Percentiles rank a stretch among this genome's conserved stretches.
These are phyloP conservation scores for Pantelozetes paolii DNA, from an alignment of 2,888 invertebrate genomes.

Conservation along the genomic window DNA sequence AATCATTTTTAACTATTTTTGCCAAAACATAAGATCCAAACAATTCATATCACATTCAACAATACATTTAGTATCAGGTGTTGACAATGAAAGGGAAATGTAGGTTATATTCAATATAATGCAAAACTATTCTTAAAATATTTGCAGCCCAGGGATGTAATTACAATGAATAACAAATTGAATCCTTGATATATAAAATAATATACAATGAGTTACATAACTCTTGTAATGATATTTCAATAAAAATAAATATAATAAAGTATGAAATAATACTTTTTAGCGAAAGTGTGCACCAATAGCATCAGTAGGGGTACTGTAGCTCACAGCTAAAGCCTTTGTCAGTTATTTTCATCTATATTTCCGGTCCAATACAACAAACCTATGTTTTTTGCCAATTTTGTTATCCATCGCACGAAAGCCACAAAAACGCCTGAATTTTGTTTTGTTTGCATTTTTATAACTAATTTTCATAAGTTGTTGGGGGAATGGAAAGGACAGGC, in stretches of 20 bases:
- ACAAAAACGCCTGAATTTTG: background rate
- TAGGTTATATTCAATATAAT: background rate
- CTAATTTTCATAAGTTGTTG: background rate
- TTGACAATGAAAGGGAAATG: conserved; percentile 18
- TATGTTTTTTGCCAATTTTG: conserved; percentile 29
- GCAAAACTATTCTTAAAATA: background rate
- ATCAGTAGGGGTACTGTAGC: background rate
- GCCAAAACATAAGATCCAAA: background rate
- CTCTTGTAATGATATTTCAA: background rate
- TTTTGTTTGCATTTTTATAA: background rate
- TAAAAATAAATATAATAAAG: background rate
- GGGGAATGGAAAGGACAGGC: background rate
- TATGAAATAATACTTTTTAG: background rate
- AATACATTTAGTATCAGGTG: background rate
- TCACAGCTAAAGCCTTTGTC: background rate
- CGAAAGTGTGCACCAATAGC: conserved; percentile 1
- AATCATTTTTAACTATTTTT: background rate
- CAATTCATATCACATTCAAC: background rate
- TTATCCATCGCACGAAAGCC: conserved; percentile 22
- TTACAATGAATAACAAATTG: background rate
- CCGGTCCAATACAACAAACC: conserved; percentile 22
- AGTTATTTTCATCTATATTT: background rate
- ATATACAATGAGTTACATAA: conserved; percentile 20
- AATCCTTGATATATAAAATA: conserved; percentile 23
- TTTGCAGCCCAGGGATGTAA: background rate